Evolutionary conservation across 2,113 vertebrate genomes (phyloP).

Genomic region (Solea senegalensis): DNA sequence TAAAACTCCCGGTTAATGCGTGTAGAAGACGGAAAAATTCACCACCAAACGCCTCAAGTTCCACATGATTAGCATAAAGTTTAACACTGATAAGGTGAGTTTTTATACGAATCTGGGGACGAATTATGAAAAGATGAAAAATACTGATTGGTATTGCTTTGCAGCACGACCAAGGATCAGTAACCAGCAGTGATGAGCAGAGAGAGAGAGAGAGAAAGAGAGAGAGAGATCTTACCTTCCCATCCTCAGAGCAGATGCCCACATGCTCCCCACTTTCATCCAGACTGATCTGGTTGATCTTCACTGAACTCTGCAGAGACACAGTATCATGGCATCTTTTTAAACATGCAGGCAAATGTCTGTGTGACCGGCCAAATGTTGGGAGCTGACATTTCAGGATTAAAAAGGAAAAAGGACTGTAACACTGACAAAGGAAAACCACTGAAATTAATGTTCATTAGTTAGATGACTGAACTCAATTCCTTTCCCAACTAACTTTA

Average conservation of each 20-base stretch:
- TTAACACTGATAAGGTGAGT: constrained; percentile 53
- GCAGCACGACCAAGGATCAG: constrained; percentile 42
- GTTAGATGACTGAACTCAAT: too few relatives aligned
- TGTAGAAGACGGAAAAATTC: constrained; percentile 34
- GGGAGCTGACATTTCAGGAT: constrained; percentile 52
- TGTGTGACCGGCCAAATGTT: constrained; percentile 40
- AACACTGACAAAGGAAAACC: constrained; percentile 16
- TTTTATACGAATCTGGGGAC: constrained; percentile 44
- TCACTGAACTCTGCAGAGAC: constrained; percentile 90
- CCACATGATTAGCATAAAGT: constrained; percentile 58
- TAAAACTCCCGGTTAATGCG: constrained; percentile 58
- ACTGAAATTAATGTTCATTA: background rate
- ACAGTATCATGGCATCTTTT: constrained; percentile 60
- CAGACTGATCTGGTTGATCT: constrained; percentile 99
- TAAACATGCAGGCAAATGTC: constrained; percentile 34
- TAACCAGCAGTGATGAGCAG: constrained; percentile 47
- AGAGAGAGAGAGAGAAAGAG: constrained; percentile 17
- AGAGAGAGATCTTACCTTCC: constrained; percentile 87
- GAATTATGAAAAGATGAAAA: constrained; percentile 66
- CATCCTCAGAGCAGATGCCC: constrained; percentile 98
- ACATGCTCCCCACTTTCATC: constrained; percentile 97
- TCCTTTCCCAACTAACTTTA: too few relatives aligned
- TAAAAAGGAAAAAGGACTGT: constrained; percentile 40
- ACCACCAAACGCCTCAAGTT: constrained; percentile 23
- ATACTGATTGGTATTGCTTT: constrained; percentile 41